Base-by-base conservation (phyloP, 2,888 invertebrate species). In the Tenthredo notha region DNA sequence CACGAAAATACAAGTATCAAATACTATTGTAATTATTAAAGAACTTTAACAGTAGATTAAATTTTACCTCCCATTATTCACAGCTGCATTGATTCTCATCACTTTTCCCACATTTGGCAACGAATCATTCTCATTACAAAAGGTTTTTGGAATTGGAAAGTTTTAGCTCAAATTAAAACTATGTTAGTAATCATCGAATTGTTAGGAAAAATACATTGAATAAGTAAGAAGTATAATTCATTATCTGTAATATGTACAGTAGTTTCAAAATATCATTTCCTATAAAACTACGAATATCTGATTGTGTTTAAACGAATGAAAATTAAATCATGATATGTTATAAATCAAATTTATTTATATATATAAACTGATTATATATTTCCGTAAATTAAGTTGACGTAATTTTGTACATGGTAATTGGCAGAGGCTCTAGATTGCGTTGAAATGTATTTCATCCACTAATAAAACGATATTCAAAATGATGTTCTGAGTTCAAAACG, bases 1-100 rank as follows among this genome's bases (percentile, higher is more conserved):
- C 99, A n/a, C 95, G 97, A 86, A 97, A 97, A 90, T 97, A 98
- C 92, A 99, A 99, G 94, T 99, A 98, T 92, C 98, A 98, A 94
- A 98, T 99, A 91, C 95, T 98, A 89, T 94, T 98, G 87, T 98
- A 95, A 95, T 85, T 43, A 74, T 50, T 83, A 61, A 47, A 86
- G 15, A 78, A 85, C 47, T 54, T 50, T 15, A 21, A 78, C 29
- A 47, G 74, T 84, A 61, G 74, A 83, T 74, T 37, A 80, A 18
- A 84, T 83, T 85, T 70, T 74, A 77, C 10, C 18, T 37, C 61
- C 43, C 72, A 74, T 77, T 83, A 75, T 33, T 25, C 7, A 40
- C 65, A 67, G 15, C 15, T 43, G 15, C n/a, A 33, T 37, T 40
- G 12, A 47, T 61, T 54, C 18, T n/a, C 6, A 50, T 54, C 15